Conservation (phyloP, 2,888 invertebrate genomes). For the Ormia ochracea region DNA sequence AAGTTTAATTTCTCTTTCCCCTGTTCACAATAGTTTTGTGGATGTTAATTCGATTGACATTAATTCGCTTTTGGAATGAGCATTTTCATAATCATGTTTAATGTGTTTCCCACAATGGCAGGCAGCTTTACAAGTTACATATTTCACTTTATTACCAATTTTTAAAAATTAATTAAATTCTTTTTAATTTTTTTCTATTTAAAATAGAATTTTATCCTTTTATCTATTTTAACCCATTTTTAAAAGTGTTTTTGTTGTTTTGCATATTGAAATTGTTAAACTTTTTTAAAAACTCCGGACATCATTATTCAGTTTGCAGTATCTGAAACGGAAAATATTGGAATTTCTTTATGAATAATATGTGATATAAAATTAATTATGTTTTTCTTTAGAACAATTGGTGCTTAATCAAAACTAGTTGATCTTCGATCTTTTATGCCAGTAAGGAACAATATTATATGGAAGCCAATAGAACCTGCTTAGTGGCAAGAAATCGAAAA, state of each 20-base stretch:
- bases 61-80: neutral
- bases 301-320: too few species aligned
- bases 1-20: neutral
- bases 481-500: too few species aligned
- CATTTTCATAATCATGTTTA: neutral
- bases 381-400: too few species aligned
- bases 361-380: too few species aligned
- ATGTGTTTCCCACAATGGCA: neutral
- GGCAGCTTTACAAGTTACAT: neutral
- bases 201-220: neutral
- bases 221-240: neutral
- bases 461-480: too few species aligned
- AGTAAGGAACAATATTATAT: too few species aligned
- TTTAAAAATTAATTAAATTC: neutral
- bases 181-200: neutral
- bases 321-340: too few species aligned
- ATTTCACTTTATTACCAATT: neutral
- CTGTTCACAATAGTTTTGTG: neutral
- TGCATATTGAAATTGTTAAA: neutral
- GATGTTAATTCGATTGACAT: neutral
- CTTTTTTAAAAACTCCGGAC: neutral
- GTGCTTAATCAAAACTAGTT: too few species aligned
- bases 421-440: too few species aligned
- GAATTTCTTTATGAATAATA: too few species aligned
- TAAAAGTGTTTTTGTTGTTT: neutral